These are phyloP conservation scores for Macroramphosus scolopax DNA, from an alignment of 2,797 vertebrate genomes.

Conservation along the genomic window DNA sequence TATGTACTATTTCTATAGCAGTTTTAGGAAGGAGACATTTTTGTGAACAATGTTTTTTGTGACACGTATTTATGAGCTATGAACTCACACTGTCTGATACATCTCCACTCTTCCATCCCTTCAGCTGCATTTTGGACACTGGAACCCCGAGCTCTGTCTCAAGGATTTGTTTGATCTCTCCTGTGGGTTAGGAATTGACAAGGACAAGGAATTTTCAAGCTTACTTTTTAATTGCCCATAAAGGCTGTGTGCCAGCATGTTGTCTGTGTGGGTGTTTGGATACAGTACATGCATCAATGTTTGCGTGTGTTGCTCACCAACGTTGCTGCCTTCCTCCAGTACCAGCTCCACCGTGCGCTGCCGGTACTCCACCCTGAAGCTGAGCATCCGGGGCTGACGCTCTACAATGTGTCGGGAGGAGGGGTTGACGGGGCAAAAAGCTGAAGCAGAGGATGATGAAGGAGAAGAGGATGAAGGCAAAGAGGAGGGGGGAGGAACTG, in stretches of 20 bases:
- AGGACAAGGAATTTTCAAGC: conserved; percentile 8
- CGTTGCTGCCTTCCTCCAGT: conserved; percentile 91
- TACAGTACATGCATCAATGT: neutral
- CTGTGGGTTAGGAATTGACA: conserved; percentile 70
- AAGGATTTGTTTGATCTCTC: conserved; percentile 94
- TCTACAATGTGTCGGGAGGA: conserved; percentile 92
- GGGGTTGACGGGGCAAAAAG: conserved; percentile 88
- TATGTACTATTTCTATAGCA: too few species aligned
- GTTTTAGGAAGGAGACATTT: too few species aligned
- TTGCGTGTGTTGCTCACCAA: conserved; percentile 82
- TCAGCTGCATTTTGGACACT: conserved; percentile 96
- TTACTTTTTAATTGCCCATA: too few species aligned
- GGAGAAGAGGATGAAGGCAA: conserved; percentile 82
- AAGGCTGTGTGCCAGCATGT: neutral
- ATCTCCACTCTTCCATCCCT: conserved; percentile 97
- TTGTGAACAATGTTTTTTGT: neutral
- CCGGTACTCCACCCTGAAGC: conserved; percentile 96
- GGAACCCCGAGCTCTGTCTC: conserved; percentile 95
- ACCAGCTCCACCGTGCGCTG: conserved; percentile 93
- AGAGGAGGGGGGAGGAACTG: conserved; percentile 73
- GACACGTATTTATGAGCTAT: neutral
- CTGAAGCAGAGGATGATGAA: conserved; percentile 82
- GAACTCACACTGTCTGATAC: conserved; percentile 94
- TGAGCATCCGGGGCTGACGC: conserved; percentile 92
- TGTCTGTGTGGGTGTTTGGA: neutral